Conservation (phyloP, 1,140 invertebrate genomes). For the Anthonomus grandis region DNA sequence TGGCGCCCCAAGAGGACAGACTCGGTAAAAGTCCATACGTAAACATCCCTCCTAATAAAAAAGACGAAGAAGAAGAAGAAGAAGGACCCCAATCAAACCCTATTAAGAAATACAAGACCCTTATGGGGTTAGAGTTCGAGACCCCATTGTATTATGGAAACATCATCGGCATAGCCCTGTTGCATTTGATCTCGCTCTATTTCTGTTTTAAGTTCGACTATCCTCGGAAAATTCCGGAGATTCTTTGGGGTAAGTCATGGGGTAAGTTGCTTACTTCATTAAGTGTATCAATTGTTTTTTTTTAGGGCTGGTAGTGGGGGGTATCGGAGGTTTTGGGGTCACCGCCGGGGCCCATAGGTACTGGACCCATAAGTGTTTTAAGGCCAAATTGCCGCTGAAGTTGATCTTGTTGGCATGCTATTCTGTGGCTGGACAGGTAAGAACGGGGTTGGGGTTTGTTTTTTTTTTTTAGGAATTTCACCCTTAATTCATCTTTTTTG, state of each 20-base stretch:
- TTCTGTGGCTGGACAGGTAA: slow-evolving; percentile 71
- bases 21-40: no score
- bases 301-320: slow-evolving; percentile 53
- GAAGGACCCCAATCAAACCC: no score
- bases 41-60: no score
- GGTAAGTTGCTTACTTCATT: background rate
- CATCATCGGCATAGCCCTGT: slow-evolving; percentile 9
- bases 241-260: background rate
- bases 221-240: background rate
- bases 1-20: no score
- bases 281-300: slow-evolving; percentile 4
- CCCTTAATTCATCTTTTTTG: background rate
- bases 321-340: slow-evolving; percentile 62
- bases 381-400: slow-evolving; percentile 61
- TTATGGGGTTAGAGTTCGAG: slow-evolving; percentile 18
- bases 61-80: no score
- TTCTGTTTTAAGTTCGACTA: no score
- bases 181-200: no score
- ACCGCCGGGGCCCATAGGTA: slow-evolving; percentile 70
- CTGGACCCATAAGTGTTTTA: slow-evolving; percentile 68
- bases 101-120: slow-evolving; percentile 5
- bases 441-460: background rate
- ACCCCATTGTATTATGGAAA: slow-evolving; percentile 23
- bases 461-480: background rate
- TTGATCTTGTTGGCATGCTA: slow-evolving; percentile 70